A percentile compares a stretch with the other conserved stretches of the same genome.
Conservation (phyloP, 2,113 vertebrate genomes). For the Nyctereutes procyonoides region DNA sequence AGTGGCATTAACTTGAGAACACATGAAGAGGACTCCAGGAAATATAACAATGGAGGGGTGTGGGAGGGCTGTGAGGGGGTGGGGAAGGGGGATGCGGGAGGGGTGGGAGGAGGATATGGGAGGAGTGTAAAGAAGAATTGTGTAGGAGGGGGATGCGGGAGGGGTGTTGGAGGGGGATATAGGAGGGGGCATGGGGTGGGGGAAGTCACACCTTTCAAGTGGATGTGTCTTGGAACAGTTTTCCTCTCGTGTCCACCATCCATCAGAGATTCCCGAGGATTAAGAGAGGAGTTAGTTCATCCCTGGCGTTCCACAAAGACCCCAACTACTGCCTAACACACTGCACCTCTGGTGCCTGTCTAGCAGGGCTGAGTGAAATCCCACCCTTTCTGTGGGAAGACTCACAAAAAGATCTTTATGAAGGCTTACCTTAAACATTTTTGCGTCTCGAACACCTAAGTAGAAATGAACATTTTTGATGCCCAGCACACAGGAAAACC, state of each 20-base stretch:
- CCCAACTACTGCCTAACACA: not conserved
- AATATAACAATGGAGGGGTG: not conserved
- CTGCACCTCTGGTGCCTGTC: no score
- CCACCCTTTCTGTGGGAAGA: not conserved
- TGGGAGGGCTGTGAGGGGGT: not conserved
- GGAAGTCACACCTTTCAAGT: not conserved
- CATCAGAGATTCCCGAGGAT: not conserved
- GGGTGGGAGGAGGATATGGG: no score
- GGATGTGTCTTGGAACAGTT: not conserved
- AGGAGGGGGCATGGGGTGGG: not conserved
- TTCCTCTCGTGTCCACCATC: not conserved
- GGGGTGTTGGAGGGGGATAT: not conserved
- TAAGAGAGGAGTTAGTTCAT: not conserved
- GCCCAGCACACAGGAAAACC: conserved; percentile 33
- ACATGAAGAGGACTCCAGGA: not conserved
- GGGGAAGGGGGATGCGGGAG: no score
- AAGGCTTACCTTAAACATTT: not conserved
- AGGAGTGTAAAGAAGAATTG: no score
- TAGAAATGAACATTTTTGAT: not conserved
- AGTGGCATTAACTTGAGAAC: not conserved
- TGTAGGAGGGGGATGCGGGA: not conserved
- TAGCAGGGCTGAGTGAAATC: not conserved
- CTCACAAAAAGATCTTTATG: not conserved
- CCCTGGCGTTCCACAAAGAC: not conserved
- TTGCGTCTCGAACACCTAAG: conserved; percentile 53